phyloP scores from a whole-genome alignment of 1,140 invertebrate species.

The Mya arenaria region DNA sequence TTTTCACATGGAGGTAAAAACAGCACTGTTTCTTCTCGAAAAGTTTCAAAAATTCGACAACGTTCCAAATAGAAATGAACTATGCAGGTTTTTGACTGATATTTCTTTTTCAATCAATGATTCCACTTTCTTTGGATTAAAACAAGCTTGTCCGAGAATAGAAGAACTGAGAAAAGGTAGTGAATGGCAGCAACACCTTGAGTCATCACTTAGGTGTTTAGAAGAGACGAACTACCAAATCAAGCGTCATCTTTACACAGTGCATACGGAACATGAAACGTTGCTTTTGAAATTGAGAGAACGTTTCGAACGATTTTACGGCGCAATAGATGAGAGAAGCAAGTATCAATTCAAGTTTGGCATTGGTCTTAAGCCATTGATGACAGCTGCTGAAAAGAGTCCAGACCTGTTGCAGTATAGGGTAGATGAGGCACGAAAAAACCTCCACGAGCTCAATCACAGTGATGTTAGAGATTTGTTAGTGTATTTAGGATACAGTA shows the following conservation, averaged over 20 bases:
- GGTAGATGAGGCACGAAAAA: background rate
- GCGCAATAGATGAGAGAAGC: background rate
- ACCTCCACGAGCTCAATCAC: no score
- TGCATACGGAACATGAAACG: constrained; percentile 1
- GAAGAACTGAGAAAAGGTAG: background rate
- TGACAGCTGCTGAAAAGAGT: constrained; percentile 14
- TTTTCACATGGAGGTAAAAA: constrained; percentile 6
- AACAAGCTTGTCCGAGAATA: background rate
- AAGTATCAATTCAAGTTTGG: constrained; percentile 38
- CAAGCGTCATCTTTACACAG: constrained; percentile 19
- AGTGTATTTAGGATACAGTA: constrained; percentile 28
- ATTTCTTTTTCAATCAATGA: background rate
- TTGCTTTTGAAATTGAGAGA: constrained; percentile 26
- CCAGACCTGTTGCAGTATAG: background rate
- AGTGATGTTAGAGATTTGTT: constrained; percentile 30
- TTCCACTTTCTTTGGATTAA: background rate
- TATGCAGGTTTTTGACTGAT: background rate
- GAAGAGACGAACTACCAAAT: constrained; percentile 22
- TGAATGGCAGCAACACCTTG: background rate
- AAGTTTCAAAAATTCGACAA: background rate
- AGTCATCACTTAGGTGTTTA: background rate
- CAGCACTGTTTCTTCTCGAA: background rate
- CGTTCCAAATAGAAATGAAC: background rate
- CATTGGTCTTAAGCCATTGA: constrained; percentile 35
- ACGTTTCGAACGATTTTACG: constrained; percentile 44